Percentiles rank a stretch among this genome's conserved stretches.
Conservation (phyloP, 2,113 vertebrate species). For the Corydoras sp. region DNA sequence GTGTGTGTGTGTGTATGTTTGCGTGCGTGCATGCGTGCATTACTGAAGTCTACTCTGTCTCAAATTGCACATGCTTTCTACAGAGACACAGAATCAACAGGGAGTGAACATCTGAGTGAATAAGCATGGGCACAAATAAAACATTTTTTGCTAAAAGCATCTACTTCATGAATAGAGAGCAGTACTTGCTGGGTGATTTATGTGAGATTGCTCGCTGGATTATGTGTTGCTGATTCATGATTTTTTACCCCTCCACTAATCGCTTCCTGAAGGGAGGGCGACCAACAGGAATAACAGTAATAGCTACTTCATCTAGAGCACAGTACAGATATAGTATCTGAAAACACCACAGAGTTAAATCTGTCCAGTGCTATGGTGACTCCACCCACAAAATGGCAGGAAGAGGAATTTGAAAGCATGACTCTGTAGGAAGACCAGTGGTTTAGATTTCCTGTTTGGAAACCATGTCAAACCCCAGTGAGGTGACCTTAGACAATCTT, state of each 20-base stretch:
- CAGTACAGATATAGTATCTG: not conserved
- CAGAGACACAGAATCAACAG: slow-evolving; percentile 1
- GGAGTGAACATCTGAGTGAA: slow-evolving; percentile 8
- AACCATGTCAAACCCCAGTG: slow-evolving; percentile 12
- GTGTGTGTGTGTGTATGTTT: not conserved
- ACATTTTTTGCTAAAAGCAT: slow-evolving; percentile 18
- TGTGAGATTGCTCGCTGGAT: not conserved
- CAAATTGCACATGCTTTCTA: slow-evolving; percentile 38
- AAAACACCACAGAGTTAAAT: not conserved
- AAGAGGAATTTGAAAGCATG: slow-evolving; percentile 46
- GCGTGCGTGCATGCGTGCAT: no score
- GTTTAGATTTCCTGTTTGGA: slow-evolving; percentile 50
- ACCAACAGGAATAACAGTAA: not conserved
- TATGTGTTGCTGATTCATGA: slow-evolving; percentile 10
- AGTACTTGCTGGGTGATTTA: not conserved
- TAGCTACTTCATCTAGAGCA: not conserved
- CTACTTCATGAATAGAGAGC: not conserved
- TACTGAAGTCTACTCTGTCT: slow-evolving; percentile 25
- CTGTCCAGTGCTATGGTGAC: slow-evolving; percentile 24
- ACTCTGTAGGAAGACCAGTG: slow-evolving; percentile 61
- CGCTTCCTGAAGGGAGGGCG: not conserved
- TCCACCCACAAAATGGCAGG: slow-evolving; percentile 45
- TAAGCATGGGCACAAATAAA: slow-evolving; percentile 17
- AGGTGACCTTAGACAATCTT: slow-evolving; percentile 12
- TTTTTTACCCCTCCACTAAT: not conserved